Evolutionary conservation across 2,113 vertebrate genomes (phyloP).

Genomic region (Cyrtonyx montezumae): DNA sequence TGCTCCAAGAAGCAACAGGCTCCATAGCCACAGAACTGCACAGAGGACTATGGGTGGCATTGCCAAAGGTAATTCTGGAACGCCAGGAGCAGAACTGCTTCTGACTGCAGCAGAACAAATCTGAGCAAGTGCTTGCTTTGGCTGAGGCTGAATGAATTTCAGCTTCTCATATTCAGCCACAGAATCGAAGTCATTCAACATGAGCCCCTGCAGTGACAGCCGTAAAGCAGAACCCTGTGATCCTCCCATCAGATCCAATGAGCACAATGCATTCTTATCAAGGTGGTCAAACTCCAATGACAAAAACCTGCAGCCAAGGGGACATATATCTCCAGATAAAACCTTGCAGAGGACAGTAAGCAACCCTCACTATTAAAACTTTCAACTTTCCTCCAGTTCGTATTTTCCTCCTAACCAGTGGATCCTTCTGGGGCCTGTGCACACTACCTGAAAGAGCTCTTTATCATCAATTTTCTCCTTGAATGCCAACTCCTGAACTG

Average conservation of each 20-base stretch:
- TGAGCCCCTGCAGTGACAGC: neutral
- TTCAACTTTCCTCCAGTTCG: neutral
- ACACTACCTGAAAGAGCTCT: neutral
- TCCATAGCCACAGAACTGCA: neutral
- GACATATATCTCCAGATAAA: neutral
- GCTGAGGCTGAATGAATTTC: neutral
- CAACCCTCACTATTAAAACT: neutral
- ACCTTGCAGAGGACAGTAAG: neutral
- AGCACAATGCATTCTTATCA: neutral
- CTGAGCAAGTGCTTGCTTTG: neutral
- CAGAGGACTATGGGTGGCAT: fast-evolving
- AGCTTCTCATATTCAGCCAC: neutral
- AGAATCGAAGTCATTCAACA: neutral
- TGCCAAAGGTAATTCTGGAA: neutral
- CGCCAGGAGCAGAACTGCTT: neutral
- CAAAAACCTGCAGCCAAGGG: neutral
- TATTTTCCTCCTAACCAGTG: neutral
- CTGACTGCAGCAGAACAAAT: neutral
- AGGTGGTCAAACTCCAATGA: neutral
- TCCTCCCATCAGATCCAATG: fast-evolving
- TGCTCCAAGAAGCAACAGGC: neutral
- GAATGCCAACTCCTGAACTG: neutral
- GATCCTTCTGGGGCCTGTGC: neutral
- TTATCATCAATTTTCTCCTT: neutral
- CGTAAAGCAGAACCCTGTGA: neutral